phyloP scores from a whole-genome alignment of 2,888 invertebrate species.

The Hypsopygia costalis region DNA sequence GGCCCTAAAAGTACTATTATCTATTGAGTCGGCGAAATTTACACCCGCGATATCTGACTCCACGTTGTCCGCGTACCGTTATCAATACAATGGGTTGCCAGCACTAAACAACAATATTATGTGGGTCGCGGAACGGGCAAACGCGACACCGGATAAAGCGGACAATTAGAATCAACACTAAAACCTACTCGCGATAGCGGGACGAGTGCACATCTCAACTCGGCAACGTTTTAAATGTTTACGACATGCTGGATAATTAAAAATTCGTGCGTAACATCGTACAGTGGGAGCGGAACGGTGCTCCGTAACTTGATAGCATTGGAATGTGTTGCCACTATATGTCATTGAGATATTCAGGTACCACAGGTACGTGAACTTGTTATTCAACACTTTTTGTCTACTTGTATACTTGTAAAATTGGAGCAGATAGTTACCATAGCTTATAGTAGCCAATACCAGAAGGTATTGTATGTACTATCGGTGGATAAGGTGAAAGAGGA shows the following conservation, averaged over 20 bases:
- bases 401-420: too few relatives aligned
- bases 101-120: conserved; percentile 60
- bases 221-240: conserved; percentile 38
- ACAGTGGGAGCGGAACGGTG: conserved; percentile 32
- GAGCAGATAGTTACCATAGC: too few relatives aligned
- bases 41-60: conserved; percentile 43
- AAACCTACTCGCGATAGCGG: conserved; percentile 44
- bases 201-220: conserved; percentile 36
- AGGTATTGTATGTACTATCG: too few relatives aligned
- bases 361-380: too few relatives aligned
- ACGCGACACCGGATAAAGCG: conserved; percentile 60
- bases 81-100: conserved; percentile 61
- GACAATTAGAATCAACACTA: conserved; percentile 62
- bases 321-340: conserved; percentile 31
- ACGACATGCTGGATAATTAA: conserved; percentile 44
- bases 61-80: conserved; percentile 57
- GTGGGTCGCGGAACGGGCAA: conserved; percentile 57
- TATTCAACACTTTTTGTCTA: too few relatives aligned
- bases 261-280: conserved; percentile 33
- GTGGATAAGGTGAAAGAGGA: too few relatives aligned
- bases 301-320: conserved; percentile 49
- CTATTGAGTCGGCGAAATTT: conserved; percentile 38
- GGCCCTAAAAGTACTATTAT: conserved; percentile 16
- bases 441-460: too few relatives aligned
- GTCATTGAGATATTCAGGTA: too few relatives aligned